Percentiles rank a stretch among this genome's conserved stretches.
phyloP scores from a whole-genome alignment of 2,888 invertebrate genomes.

The Helobdella robusta region DNA sequence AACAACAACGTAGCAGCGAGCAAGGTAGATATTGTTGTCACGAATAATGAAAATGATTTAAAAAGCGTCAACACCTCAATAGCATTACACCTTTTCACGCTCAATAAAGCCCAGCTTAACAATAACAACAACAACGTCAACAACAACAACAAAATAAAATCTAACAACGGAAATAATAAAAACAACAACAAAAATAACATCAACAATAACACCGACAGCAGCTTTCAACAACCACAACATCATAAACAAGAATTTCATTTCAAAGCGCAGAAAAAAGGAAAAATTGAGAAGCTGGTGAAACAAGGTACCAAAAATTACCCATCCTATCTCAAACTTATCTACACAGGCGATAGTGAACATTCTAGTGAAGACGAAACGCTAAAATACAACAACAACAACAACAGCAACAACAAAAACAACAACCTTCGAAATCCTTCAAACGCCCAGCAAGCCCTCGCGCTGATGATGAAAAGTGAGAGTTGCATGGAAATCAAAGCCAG shows the following conservation, averaged over 20 bases:
- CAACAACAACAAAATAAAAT: not conserved
- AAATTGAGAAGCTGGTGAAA: conserved; percentile 29
- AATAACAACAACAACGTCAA: too few relatives aligned
- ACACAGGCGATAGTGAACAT: conserved; percentile 35
- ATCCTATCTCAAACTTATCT: conserved; percentile 34
- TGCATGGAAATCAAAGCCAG: not conserved
- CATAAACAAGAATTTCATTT: too few relatives aligned
- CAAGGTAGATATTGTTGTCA: too few relatives aligned
- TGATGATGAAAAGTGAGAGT: not conserved
- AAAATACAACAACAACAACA: not conserved
- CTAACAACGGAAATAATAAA: not conserved
- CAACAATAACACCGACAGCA: too few relatives aligned
- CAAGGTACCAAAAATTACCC: conserved; percentile 34
- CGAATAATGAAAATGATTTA: too few relatives aligned
- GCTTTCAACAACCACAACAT: too few relatives aligned
- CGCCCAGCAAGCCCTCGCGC: not conserved
- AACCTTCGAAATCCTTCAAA: not conserved
- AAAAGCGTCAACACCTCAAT: too few relatives aligned
- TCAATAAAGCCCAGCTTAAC: too few relatives aligned
- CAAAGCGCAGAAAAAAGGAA: too few relatives aligned
- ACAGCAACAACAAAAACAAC: not conserved
- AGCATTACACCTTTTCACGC: too few relatives aligned
- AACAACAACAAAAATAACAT: not conserved
- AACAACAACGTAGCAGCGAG: too few relatives aligned
- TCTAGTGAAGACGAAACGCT: conserved; percentile 28